Evolutionary conservation across 2,797 vertebrate species (phyloP), one percentile per base, ranked within the genome.

Genomic region (Mormyrops attenuatus): DNA sequence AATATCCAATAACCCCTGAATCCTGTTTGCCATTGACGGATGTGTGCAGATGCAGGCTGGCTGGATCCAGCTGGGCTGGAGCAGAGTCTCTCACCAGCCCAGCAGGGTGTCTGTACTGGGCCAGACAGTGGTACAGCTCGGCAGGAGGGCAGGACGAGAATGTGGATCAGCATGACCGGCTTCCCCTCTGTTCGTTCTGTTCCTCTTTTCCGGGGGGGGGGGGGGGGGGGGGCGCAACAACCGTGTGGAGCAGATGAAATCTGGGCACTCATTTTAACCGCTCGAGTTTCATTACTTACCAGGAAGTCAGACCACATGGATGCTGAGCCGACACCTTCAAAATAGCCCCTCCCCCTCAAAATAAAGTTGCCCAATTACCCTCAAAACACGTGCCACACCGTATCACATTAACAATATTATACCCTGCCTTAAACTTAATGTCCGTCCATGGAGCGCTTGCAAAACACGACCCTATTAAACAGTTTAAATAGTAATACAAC

Each of bases 271-370:
- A n/a, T n/a, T n/a, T n/a, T n/a, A n/a, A n/a, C n/a, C n/a, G n/a
- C n/a, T n/a, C 53, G 89, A 77, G 91, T 88, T 44, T 89, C 55
- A 84, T 53, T 84, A 88, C 41, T 55, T 26, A 73, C 30, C 26
- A 89, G 69, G 52, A 84, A 57, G 89, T 49, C 90, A 88, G 80
- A 90, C 50, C 41, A 89, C 82, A 89, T 57, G 69, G 77, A 80
- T 73, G 53, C 26, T 86, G 57, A 49, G 60, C 57, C n/a, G 85
- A 47, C 34, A 88, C 41, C 57, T 49, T n/a, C 60, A 49, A n/a
- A 66, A n/a, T 63, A 60, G 57, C 86, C 55, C 1, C 86, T 20
- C 55, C 52, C 55, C 53, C 17, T 1, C 6, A 20, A 88, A 85
- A 84, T 85, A 52, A 49, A 38, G 22, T 57, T 87, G n/a, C 13